Conservation (phyloP, 2,797 vertebrate species). For the Cynopterus sphinx region DNA sequence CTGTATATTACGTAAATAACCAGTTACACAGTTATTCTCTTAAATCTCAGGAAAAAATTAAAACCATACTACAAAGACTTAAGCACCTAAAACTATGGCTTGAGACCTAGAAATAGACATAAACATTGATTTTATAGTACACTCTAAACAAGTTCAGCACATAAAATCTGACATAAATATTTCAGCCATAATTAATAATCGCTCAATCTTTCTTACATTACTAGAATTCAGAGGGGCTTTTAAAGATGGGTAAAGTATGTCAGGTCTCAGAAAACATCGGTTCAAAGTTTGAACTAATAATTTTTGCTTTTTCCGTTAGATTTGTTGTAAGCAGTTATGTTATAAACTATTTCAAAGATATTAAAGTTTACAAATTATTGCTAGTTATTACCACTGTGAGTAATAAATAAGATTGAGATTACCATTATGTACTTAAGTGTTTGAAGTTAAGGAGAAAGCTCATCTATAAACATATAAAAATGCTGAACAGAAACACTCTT, state of each 20-base stretch:
- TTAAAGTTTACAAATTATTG: neutral
- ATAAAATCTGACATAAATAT: neutral
- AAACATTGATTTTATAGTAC: neutral
- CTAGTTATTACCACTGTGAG: neutral
- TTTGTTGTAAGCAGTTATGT: neutral
- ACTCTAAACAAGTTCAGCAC: neutral
- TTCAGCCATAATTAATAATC: neutral
- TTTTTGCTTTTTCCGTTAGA: slow-evolving; percentile 16
- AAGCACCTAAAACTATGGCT: neutral
- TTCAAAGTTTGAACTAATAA: neutral
- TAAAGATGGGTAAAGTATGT: neutral
- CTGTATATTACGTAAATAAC: neutral
- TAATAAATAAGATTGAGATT: neutral
- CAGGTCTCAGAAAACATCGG: neutral
- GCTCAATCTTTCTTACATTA: neutral
- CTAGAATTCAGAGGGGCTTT: neutral
- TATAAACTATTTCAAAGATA: neutral
- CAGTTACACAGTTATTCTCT: neutral
- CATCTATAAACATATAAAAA: neutral
- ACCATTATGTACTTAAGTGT: neutral
- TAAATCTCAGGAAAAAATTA: neutral
- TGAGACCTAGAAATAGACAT: neutral
- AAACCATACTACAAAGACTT: neutral
- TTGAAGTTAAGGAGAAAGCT: neutral
- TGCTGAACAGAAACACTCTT: neutral